phyloP scores from a whole-genome alignment of 2,797 vertebrate genomes.

The Telmatherina bonti region DNA sequence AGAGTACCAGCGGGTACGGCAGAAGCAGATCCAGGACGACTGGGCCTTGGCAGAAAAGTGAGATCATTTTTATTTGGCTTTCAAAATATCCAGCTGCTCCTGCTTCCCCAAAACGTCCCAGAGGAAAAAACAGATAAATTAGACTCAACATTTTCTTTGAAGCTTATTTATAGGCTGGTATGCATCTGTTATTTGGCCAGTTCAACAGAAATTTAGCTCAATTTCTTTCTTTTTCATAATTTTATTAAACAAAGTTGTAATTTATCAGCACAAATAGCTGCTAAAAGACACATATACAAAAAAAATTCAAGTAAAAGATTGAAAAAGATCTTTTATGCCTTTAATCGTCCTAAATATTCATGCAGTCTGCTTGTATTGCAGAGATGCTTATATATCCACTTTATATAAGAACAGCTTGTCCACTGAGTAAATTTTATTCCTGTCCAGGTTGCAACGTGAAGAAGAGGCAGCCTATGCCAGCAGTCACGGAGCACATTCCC shows the following conservation, averaged over 20 bases:
- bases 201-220: neutral
- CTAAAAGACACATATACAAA: neutral
- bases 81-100: neutral
- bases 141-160: no score
- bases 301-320: no score
- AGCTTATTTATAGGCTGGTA: neutral
- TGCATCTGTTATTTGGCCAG: neutral
- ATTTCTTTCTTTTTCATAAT: neutral
- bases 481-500: conserved; percentile 83
- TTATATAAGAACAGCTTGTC: neutral
- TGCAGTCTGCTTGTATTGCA: neutral
- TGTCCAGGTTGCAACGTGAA: conserved; percentile 92
- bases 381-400: neutral
- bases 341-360: neutral
- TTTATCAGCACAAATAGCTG: neutral
- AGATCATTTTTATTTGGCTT: conserved; percentile 28
- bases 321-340: neutral
- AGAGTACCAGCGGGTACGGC: conserved; percentile 94
- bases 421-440: neutral
- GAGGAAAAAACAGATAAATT: neutral
- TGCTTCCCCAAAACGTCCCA: neutral
- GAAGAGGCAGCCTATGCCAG: conserved; percentile 96
- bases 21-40: conserved; percentile 98
- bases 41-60: conserved; percentile 97
- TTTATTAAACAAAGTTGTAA: no score